Evolutionary conservation across 2,113 vertebrate species (phyloP), one percentile per base, ranked within the genome.

Genomic region (Engraulis encrasicolus): DNA sequence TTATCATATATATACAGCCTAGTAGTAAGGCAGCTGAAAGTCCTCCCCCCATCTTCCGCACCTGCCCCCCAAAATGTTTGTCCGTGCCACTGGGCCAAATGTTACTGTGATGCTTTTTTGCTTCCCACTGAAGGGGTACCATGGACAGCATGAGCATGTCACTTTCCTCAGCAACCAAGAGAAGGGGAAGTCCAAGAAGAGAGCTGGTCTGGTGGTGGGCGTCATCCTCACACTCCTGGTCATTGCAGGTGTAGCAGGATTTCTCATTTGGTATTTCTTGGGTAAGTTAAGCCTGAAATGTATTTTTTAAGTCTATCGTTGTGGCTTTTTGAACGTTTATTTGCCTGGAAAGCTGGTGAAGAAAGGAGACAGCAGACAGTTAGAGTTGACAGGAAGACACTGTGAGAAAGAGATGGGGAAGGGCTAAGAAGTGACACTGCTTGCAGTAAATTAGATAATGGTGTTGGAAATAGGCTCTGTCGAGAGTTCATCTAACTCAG

Each of bases 131-230:
- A 14, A 66, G 58, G 58, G 23, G 17, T 58, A n/a, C 6, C 6
- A n/a, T n/a, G 54, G 54, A 14, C 58, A 66, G 31, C 58, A 66
- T 31, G 58, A 66, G 58, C 58, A 66, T 66, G 23, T 66, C 58
- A 66, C 58, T 31, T 66, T 66, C 31, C 58, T 66, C n/a, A 66
- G n/a, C 5, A 66, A 66, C 31, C 58, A 66, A 31, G 58, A 66
- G 58, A 66, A 66, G 58, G n/a, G 23, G 23, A 66, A n/a, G 14
- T 31, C 58, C 23, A 66, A 31, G 58, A 31, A 15, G 58, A 66
- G 23, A 12, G 23, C 31, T 2, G 1, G 9, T 31, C n/a, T 66
- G 23, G 23, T 66, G 23, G 11, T 66, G 58, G 58, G 58, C 1
- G 7, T 66, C 23, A 66, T 66, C 58, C 23, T 66, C 0, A 12